Percentiles rank a stretch among this genome's conserved stretches.
phyloP scores from a whole-genome alignment of 2,113 vertebrate species.

The Pyxicephalus adspersus region DNA sequence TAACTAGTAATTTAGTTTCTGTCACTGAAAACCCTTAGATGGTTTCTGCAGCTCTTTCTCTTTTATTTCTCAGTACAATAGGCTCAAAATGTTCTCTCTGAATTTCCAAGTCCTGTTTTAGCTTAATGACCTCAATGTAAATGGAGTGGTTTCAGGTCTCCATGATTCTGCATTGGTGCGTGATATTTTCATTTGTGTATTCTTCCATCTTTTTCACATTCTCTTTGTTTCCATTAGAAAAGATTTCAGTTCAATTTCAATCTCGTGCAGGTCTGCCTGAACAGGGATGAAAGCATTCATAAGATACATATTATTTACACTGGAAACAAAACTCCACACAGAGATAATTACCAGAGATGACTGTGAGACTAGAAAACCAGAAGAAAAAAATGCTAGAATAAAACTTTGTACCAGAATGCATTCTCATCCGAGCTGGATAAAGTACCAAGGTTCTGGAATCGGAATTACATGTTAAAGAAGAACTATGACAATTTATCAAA shows the following conservation, averaged over 20 bases:
- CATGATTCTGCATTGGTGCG: slow-evolving; percentile 64
- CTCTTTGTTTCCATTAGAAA: slow-evolving; percentile 66
- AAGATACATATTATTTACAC: slow-evolving; percentile 14
- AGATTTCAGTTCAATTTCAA: slow-evolving; percentile 69
- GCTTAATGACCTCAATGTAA: slow-evolving; percentile 68
- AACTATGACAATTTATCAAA: no score
- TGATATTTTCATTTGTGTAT: slow-evolving; percentile 64
- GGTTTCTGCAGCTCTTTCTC: slow-evolving; percentile 70
- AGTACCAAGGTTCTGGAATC: no score
- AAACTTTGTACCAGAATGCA: no score
- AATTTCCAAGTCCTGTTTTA: slow-evolving; percentile 65
- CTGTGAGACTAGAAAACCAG: background rate
- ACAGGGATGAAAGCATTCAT: slow-evolving; percentile 59
- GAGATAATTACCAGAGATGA: background rate
- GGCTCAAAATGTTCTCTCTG: slow-evolving; percentile 68
- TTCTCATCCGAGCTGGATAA: no score
- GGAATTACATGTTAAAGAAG: no score
- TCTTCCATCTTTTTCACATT: slow-evolving; percentile 71
- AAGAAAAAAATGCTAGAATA: background rate
- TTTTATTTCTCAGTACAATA: slow-evolving; percentile 66
- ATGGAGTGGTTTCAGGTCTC: slow-evolving; percentile 66
- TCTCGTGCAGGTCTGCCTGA: slow-evolving; percentile 69
- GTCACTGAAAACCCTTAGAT: slow-evolving; percentile 60
- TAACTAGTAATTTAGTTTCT: slow-evolving; percentile 71
- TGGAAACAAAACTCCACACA: background rate